phyloP scores from a whole-genome alignment of 2,888 invertebrate genomes.

The Chalcis sispes region DNA sequence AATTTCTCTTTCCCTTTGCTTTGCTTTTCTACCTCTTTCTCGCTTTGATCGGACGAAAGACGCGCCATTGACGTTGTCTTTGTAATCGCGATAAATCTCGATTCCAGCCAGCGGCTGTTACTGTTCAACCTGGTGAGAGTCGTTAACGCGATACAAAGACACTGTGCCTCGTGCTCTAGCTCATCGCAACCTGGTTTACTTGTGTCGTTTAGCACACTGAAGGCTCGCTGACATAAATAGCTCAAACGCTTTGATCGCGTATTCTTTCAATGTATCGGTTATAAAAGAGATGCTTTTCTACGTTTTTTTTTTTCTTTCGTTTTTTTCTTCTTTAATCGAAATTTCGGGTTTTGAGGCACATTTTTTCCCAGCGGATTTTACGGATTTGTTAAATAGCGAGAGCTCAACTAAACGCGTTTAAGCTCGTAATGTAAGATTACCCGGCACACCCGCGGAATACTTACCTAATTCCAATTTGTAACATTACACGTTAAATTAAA shows the following conservation, averaged over 20 bases:
- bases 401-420: too few relatives aligned
- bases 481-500: neutral
- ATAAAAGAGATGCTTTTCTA: too few relatives aligned
- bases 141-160: conserved; percentile 34
- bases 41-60: too few relatives aligned
- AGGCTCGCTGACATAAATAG: neutral
- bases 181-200: conserved; percentile 8
- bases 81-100: conserved; percentile 41
- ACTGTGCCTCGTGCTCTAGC: conserved; percentile 4
- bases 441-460: too few relatives aligned
- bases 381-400: too few relatives aligned
- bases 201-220: neutral
- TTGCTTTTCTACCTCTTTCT: too few relatives aligned
- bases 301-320: too few relatives aligned
- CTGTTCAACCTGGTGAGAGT: too few relatives aligned
- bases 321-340: too few relatives aligned
- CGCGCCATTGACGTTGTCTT: conserved; percentile 21
- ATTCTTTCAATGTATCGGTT: conserved; percentile 2
- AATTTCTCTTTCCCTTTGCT: neutral
- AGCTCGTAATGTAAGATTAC: too few relatives aligned
- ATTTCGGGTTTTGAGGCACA: too few relatives aligned
- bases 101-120: neutral
- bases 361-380: too few relatives aligned
- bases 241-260: conserved; percentile 5
- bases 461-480: neutral